A percentile compares a stretch with the other conserved stretches of the same genome.
Evolutionary conservation across 1,140 invertebrate species (phyloP).

Genomic region (Papilio dardanus): DNA sequence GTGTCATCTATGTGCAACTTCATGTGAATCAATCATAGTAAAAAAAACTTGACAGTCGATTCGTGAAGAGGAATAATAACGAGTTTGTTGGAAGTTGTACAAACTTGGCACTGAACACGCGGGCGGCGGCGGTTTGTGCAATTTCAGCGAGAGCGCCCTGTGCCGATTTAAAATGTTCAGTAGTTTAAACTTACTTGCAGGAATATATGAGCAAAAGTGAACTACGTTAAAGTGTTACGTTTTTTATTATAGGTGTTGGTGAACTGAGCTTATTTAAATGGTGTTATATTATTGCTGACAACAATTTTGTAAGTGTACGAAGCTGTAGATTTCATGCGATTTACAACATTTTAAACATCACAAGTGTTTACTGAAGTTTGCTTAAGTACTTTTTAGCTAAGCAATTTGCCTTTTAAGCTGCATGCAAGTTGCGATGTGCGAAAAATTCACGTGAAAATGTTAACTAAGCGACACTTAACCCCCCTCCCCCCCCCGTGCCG

Average conservation of each 20-base stretch:
- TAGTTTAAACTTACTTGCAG: neutral
- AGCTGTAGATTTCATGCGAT: neutral
- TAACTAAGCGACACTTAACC: conserved; percentile 4
- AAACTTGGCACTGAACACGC: neutral
- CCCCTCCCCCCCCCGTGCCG: neutral
- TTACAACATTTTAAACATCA: neutral
- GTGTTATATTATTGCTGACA: neutral
- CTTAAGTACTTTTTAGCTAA: neutral
- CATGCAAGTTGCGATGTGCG: neutral
- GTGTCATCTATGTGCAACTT: neutral
- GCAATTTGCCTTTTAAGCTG: neutral
- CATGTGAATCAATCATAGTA: neutral
- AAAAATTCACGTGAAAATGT: neutral
- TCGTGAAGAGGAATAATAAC: conserved; percentile 9
- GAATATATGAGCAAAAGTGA: neutral
- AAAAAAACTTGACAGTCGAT: neutral
- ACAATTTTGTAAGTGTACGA: neutral
- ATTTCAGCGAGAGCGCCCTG: neutral
- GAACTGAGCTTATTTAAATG: neutral
- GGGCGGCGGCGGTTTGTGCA: conserved; percentile 2
- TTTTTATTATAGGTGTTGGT: neutral
- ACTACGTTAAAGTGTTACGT: neutral
- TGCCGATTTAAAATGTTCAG: neutral
- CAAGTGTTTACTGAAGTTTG: neutral
- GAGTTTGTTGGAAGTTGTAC: neutral